Evolutionary conservation across 1,140 invertebrate genomes (phyloP).

Genomic region (Trichoplusia ni): DNA sequence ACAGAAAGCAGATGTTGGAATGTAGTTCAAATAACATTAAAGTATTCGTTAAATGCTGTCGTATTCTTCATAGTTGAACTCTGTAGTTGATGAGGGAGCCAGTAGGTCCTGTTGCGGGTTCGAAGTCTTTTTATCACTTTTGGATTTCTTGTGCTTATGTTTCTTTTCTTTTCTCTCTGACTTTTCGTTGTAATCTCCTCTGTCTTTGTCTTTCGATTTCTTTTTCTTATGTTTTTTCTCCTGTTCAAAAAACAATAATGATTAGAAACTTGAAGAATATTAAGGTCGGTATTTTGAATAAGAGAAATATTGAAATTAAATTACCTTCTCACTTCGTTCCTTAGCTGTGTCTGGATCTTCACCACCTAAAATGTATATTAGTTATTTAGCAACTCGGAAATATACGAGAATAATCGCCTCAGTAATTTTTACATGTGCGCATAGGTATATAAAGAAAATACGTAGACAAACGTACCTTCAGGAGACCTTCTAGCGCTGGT

Average conservation of each 20-base stretch:
- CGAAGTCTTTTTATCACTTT: conserved; percentile 56
- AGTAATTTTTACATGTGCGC: too few species aligned
- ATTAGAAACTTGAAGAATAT: not conserved
- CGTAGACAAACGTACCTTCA: conserved; percentile 74
- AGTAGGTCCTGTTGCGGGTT: conserved; percentile 67
- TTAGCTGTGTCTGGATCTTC: conserved; percentile 67
- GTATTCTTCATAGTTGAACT: conserved; percentile 69
- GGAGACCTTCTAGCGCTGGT: conserved; percentile 75
- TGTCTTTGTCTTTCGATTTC: conserved; percentile 78
- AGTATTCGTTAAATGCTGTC: conserved; percentile 62
- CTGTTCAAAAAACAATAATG: conserved; percentile 32
- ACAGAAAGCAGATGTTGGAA: conserved; percentile 11
- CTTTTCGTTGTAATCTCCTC: conserved; percentile 67
- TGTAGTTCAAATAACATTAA: not conserved
- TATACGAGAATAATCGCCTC: too few species aligned
- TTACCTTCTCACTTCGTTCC: conserved; percentile 63
- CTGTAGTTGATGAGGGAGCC: conserved; percentile 38
- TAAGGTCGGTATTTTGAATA: not conserved
- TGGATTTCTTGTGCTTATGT: conserved; percentile 72
- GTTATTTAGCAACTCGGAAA: too few species aligned
- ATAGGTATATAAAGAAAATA: too few species aligned
- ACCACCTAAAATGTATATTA: conserved; percentile 52
- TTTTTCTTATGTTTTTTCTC: conserved; percentile 80
- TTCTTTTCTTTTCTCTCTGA: conserved; percentile 75
- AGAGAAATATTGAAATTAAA: conserved; percentile 13